These are phyloP conservation scores for Spodoptera exigua DNA, from an alignment of 2,888 invertebrate genomes.

Conservation along the genomic window DNA sequence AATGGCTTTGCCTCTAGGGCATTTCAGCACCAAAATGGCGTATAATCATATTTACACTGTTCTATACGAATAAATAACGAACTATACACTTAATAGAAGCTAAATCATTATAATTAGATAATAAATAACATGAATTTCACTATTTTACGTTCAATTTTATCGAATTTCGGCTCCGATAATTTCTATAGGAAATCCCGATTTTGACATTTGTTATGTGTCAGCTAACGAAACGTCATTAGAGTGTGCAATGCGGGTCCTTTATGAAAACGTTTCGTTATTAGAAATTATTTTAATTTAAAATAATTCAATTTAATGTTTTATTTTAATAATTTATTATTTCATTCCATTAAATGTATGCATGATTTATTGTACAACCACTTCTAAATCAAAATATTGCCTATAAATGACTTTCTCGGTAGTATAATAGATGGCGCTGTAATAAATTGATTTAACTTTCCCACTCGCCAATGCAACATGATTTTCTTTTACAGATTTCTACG, in stretches of 20 bases:
- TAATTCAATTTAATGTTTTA: no score
- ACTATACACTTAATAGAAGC: no score
- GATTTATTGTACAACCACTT: no score
- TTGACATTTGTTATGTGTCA: conserved; percentile 46
- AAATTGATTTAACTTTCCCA: conserved; percentile 29
- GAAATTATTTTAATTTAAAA: no score
- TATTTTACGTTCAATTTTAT: conserved; percentile 15
- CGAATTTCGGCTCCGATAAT: conserved; percentile 27
- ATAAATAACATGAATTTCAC: no score
- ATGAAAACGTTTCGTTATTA: conserved; percentile 24
- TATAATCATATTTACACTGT: no score
- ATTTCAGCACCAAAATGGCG: no score
- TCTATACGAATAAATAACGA: no score
- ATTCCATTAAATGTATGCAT: no score
- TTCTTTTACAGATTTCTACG: conserved; percentile 50
- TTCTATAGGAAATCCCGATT: conserved; percentile 21
- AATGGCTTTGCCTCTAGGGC: no score
- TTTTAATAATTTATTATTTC: no score
- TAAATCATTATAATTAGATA: no score
- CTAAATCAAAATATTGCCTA: not conserved
- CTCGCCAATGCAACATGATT: conserved; percentile 41
- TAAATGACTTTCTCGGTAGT: rapidly evolving
- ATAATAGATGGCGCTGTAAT: conserved; percentile 44
- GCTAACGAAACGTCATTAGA: conserved; percentile 27
- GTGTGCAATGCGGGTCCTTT: conserved; percentile 34